phyloP scores from a whole-genome alignment of 1,140 invertebrate genomes.

The Maconellicoccus hirsutus region DNA sequence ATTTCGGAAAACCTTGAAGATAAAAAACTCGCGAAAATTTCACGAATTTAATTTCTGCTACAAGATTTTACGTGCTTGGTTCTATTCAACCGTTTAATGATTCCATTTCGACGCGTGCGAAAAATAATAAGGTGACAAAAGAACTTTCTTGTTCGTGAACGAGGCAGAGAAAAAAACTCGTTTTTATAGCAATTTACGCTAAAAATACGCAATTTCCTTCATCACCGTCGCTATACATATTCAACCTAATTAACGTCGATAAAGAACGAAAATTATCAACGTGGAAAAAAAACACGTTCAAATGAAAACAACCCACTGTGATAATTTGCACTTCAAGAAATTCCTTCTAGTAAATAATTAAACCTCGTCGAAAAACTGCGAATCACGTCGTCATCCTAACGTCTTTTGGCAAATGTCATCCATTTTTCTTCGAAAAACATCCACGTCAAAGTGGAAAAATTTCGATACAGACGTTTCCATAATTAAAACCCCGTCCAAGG shows the following conservation, averaged over 20 bases:
- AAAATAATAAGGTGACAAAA: constrained; percentile 1
- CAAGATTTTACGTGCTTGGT: background rate
- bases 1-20: background rate
- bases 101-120: background rate
- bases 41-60: background rate
- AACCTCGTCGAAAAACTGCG: too few relatives aligned
- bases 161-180: background rate
- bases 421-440: too few relatives aligned
- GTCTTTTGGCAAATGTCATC: too few relatives aligned
- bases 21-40: background rate
- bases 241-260: background rate
- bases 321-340: too few relatives aligned
- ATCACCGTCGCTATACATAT: background rate
- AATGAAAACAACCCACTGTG: background rate
- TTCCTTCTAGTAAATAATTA: too few relatives aligned
- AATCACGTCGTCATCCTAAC: too few relatives aligned
- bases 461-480: too few relatives aligned
- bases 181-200: too few relatives aligned
- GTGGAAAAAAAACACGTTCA: background rate
- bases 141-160: background rate
- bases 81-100: background rate
- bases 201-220: too few relatives aligned
- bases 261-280: background rate
- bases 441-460: too few relatives aligned
- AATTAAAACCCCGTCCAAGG: too few relatives aligned